A percentile compares a stretch with the other conserved stretches of the same genome.
Evolutionary conservation across 2,888 invertebrate species (phyloP).

Genomic region (Anagyrus pseudococci): DNA sequence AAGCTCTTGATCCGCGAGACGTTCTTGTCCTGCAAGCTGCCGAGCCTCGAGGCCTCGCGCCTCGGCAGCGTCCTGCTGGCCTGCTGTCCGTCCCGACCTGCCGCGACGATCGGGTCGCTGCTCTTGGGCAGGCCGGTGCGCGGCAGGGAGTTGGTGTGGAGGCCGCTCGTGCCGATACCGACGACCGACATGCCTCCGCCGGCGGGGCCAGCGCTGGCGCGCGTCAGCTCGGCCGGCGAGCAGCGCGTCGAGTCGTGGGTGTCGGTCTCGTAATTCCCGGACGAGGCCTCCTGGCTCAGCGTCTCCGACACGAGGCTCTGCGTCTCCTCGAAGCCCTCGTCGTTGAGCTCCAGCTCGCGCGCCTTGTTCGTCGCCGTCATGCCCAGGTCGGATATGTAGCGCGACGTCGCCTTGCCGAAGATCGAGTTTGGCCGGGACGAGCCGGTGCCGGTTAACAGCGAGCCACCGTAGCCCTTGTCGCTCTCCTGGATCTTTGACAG

Average conservation of each 20-base stretch:
- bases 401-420: conserved; percentile 42
- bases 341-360: conserved; percentile 77
- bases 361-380: conserved; percentile 59
- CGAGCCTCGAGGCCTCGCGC: conserved; percentile 1
- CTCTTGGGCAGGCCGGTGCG: conserved; percentile 1
- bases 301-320: conserved; percentile 88
- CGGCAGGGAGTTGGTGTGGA: neutral
- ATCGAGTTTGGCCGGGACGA: conserved; percentile 27
- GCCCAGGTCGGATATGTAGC: conserved; percentile 62
- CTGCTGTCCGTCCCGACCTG: neutral
- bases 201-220: neutral
- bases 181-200: neutral
- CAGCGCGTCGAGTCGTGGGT: conserved; percentile 64
- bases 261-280: conserved; percentile 72
- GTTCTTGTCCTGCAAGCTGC: conserved; percentile 19
- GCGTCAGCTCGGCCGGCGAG: conserved; percentile 53
- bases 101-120: neutral
- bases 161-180: neutral
- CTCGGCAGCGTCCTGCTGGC: conserved; percentile 7
- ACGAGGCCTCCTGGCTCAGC: conserved; percentile 84
- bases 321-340: conserved; percentile 91
- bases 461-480: neutral
- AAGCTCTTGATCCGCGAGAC: conserved; percentile 29
- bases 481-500: neutral
- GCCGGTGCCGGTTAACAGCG: conserved; percentile 8